A percentile compares a stretch with the other conserved stretches of the same genome.
phyloP scores from a whole-genome alignment of 2,113 vertebrate species.

The Onychostoma macrolepis region DNA sequence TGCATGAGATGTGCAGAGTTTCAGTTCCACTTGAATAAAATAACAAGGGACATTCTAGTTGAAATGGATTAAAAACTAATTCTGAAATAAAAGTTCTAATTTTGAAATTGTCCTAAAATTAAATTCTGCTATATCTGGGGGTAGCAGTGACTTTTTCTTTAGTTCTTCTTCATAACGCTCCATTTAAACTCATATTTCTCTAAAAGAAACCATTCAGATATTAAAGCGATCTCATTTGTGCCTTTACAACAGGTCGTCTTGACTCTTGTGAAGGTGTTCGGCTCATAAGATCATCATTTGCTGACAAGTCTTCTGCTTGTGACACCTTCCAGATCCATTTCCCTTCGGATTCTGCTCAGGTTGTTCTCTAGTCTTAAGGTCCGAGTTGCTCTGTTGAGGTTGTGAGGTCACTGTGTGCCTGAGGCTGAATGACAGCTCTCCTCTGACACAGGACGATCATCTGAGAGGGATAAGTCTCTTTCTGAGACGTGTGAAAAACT shows the following conservation, averaged over 20 bases:
- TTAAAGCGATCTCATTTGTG: background rate
- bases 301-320: background rate
- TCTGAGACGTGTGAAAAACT: constrained; percentile 68
- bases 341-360: background rate
- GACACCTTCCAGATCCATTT: background rate
- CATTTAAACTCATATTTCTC: background rate
- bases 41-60: background rate
- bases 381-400: constrained; percentile 45
- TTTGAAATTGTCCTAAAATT: too few relatives aligned
- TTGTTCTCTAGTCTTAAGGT: background rate
- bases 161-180: background rate
- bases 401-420: constrained; percentile 1
- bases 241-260: background rate
- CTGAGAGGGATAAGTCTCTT: constrained; percentile 58
- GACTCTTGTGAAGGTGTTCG: background rate
- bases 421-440: constrained; percentile 61
- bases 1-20: background rate
- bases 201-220: background rate
- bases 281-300: background rate
- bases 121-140: background rate
- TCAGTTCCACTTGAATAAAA: background rate
- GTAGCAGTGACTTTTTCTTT: too few relatives aligned
- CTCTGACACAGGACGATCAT: constrained; percentile 62
- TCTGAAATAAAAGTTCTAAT: too few relatives aligned
- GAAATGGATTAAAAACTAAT: background rate